Conservation (phyloP, 2,113 vertebrate species). For the Macroglossus sobrinus region DNA sequence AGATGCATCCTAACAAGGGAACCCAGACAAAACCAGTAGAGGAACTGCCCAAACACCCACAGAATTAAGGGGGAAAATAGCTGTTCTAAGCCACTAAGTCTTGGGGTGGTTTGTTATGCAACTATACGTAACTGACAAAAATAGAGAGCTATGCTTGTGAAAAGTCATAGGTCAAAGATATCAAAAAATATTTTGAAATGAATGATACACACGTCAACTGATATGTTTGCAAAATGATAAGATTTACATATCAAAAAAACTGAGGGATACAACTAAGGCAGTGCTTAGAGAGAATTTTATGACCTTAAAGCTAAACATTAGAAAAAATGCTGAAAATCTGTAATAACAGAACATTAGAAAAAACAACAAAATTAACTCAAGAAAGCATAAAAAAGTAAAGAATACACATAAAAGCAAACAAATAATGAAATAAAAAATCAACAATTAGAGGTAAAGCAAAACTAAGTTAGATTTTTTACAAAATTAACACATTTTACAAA, state of each 20-base stretch:
- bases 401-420: not conserved
- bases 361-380: constrained; percentile 8
- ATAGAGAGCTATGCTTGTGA: not conserved
- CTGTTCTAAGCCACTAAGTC: not conserved
- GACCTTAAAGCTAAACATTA: not conserved
- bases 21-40: not conserved
- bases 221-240: not conserved
- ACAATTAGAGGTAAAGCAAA: not conserved
- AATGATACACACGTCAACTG: not conserved
- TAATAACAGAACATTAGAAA: not conserved
- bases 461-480: not conserved
- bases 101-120: not conserved
- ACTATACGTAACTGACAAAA: not conserved
- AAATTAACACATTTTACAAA: not conserved
- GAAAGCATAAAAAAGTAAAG: constrained; percentile 11
- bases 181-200: not conserved
- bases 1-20: not conserved
- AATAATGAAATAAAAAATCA: not conserved
- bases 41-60: not conserved
- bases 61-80: not conserved
- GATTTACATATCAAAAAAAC: not conserved
- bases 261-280: not conserved
- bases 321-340: not conserved
- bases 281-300: not conserved
- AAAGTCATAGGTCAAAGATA: not conserved